These are phyloP conservation scores for Caenorhabditis brenneri DNA, from an alignment of 1,140 invertebrate genomes.

Conservation along the genomic window DNA sequence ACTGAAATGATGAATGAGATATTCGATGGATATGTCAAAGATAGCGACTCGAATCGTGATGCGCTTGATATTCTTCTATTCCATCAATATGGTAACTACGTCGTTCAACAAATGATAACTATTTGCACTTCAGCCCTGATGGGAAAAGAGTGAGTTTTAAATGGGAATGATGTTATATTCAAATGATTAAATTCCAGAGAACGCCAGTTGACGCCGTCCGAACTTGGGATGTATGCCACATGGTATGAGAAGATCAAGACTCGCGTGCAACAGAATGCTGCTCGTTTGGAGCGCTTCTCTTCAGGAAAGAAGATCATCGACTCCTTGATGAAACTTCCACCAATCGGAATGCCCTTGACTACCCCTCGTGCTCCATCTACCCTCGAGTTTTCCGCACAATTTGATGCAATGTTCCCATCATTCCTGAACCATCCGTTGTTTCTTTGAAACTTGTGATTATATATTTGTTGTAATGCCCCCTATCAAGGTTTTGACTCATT, in stretches of 20 bases:
- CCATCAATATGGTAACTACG: slow-evolving; percentile 65
- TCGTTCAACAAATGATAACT: slow-evolving; percentile 61
- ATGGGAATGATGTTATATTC: neutral
- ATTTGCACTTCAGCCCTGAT: slow-evolving; percentile 28
- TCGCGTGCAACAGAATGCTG: neutral
- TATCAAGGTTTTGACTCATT: neutral
- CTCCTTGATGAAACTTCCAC: neutral
- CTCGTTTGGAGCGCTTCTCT: slow-evolving; percentile 29
- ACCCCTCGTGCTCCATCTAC: neutral
- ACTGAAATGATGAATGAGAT: slow-evolving; percentile 62
- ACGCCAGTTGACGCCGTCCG: neutral
- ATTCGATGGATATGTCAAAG: slow-evolving; percentile 60
- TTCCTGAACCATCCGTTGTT: neutral
- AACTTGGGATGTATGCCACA: neutral
- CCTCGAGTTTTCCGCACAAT: neutral
- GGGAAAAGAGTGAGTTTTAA: neutral
- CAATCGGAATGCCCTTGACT: neutral
- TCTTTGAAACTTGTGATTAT: neutral
- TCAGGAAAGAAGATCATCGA: slow-evolving; percentile 50
- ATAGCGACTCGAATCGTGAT: slow-evolving; percentile 44
- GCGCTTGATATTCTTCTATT: slow-evolving; percentile 60
- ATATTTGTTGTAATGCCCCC: neutral
- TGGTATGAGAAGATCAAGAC: slow-evolving; percentile 20
- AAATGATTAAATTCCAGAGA: neutral
- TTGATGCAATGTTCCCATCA: neutral